Percentiles rank a stretch among this genome's conserved stretches.
phyloP scores from a whole-genome alignment of 2,888 invertebrate species.

The Zeuzera pyrina region DNA sequence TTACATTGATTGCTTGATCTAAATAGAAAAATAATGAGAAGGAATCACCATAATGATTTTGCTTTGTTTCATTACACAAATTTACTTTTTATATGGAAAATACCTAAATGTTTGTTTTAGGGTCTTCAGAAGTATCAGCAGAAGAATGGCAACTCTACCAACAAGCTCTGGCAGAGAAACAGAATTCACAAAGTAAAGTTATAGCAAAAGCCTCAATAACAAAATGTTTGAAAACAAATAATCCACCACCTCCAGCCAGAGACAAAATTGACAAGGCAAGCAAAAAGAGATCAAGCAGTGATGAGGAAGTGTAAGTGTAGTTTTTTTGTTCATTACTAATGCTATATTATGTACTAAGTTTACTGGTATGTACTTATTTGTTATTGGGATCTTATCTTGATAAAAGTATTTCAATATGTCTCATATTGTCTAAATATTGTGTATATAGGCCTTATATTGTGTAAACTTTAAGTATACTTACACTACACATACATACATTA shows the following conservation, averaged over 20 bases:
- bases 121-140: conserved; percentile 54
- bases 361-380: neutral
- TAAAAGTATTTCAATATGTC: too few species aligned
- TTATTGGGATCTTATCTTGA: too few species aligned
- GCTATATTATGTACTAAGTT: neutral
- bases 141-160: conserved; percentile 65
- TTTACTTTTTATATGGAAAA: too few species aligned
- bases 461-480: too few species aligned
- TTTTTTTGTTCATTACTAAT: neutral
- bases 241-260: conserved; percentile 15
- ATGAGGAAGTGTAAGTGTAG: conserved; percentile 50
- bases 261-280: conserved; percentile 14
- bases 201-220: conserved; percentile 20
- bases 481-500: too few species aligned
- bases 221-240: conserved; percentile 23
- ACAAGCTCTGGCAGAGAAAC: conserved; percentile 54
- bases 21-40: too few species aligned
- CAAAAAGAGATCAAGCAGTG: conserved; percentile 36
- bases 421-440: too few species aligned
- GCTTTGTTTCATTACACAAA: too few species aligned
- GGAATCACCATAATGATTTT: too few species aligned
- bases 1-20: too few species aligned
- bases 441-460: too few species aligned
- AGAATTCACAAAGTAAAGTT: conserved; percentile 31
- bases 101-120: too few species aligned